phyloP scores from a whole-genome alignment of 2,113 vertebrate genomes.

The Ardeotis arabs region DNA sequence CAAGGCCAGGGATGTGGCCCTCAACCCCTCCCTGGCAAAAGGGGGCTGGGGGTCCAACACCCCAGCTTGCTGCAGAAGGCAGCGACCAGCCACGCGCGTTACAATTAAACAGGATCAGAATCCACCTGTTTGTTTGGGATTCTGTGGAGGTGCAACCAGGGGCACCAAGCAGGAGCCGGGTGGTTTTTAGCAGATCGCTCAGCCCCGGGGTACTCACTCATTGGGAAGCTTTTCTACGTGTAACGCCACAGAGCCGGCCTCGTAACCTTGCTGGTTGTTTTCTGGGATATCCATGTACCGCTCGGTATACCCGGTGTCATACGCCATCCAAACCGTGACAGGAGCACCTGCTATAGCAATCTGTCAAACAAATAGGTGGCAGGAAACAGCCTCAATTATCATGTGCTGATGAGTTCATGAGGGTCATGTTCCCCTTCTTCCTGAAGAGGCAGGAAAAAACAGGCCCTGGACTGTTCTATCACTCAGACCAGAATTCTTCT shows the following conservation, averaged over 20 bases:
- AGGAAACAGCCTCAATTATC: neutral
- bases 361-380: conserved; percentile 71
- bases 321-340: conserved; percentile 98
- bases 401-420: neutral
- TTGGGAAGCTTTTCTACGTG: conserved; percentile 96
- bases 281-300: conserved; percentile 97
- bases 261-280: conserved; percentile 95
- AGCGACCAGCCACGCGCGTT: fast-evolving
- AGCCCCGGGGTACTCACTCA: conserved; percentile 81
- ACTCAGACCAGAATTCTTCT: neutral
- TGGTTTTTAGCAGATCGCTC: neutral
- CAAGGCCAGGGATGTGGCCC: fast-evolving
- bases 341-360: conserved; percentile 95
- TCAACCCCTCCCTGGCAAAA: neutral
- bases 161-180: neutral
- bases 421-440: neutral
- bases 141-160: neutral
- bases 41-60: neutral
- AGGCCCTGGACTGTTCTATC: neutral
- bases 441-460: neutral
- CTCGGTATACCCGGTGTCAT: conserved; percentile 95
- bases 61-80: neutral
- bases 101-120: neutral
- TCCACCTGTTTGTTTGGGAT: neutral
- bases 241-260: conserved; percentile 93